phyloP scores from a whole-genome alignment of 2,888 invertebrate genomes.

The Argyresthia albistria region DNA sequence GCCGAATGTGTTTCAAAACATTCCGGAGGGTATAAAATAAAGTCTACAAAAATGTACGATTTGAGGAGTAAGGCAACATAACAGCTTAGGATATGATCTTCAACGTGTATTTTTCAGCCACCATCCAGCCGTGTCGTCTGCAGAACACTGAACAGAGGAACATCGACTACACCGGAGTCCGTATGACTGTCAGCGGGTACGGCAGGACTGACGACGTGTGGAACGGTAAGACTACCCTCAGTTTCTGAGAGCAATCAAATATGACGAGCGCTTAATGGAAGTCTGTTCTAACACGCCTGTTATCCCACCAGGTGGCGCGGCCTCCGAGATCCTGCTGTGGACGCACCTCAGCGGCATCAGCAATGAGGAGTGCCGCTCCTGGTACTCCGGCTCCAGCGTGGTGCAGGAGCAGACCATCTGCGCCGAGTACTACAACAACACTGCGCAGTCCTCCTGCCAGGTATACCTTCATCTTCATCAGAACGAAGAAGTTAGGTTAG shows the following conservation, averaged over 20 bases:
- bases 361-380: slow-evolving; percentile 36
- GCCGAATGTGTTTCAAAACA: too few species aligned
- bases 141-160: slow-evolving; percentile 37
- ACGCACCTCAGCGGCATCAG: slow-evolving; percentile 49
- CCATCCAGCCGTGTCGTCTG: slow-evolving; percentile 40
- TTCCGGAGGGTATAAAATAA: too few species aligned
- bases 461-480: too few species aligned
- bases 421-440: slow-evolving; percentile 38
- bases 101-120: slow-evolving; percentile 17
- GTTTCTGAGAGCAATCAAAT: too few species aligned
- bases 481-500: too few species aligned
- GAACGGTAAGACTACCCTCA: slow-evolving; percentile 24
- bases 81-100: too few species aligned
- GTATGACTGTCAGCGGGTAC: slow-evolving; percentile 42
- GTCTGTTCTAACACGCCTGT: too few species aligned
- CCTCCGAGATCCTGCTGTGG: slow-evolving; percentile 54
- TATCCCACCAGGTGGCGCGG: slow-evolving; percentile 29
- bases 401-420: slow-evolving; percentile 40
- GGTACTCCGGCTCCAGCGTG: slow-evolving; percentile 29
- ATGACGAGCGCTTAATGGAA: too few species aligned
- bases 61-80: too few species aligned
- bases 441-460: slow-evolving; percentile 55
- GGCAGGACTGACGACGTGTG: slow-evolving; percentile 38
- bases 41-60: too few species aligned
- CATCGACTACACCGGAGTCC: slow-evolving; percentile 27